Conservation (phyloP, 1,140 invertebrate genomes). For the Nasonia longicornis region DNA sequence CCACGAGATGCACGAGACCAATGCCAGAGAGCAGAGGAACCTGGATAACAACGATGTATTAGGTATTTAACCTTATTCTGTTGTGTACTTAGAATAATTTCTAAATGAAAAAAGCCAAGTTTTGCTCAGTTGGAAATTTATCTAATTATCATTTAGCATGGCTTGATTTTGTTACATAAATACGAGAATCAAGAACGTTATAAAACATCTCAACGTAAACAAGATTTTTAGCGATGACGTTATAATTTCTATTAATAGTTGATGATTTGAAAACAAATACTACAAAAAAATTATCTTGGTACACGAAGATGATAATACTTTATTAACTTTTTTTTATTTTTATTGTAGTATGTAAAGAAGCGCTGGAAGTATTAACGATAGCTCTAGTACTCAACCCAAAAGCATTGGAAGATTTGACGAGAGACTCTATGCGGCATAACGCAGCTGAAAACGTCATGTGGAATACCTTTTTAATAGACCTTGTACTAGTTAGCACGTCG, state of each 20-base stretch:
- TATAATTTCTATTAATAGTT: not conserved
- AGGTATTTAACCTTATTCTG: conserved; percentile 46
- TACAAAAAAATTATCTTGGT: not conserved
- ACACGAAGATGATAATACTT: not conserved
- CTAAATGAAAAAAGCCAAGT: not conserved
- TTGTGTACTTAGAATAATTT: not conserved
- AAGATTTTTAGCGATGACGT: not conserved
- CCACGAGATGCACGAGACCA: conserved; percentile 71
- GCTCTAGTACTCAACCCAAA: conserved; percentile 87
- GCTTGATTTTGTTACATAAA: not conserved
- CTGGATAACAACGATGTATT: conserved; percentile 71
- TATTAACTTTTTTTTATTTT: conserved; percentile 39
- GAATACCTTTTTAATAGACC: conserved; percentile 89
- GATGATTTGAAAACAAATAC: not conserved
- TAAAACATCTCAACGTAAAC: not conserved
- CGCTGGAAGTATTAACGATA: conserved; percentile 88
- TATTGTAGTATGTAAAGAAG: conserved; percentile 85
- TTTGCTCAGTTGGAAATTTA: not conserved
- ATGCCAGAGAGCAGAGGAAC: conserved; percentile 67
- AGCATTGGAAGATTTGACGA: conserved; percentile 83
- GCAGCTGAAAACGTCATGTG: conserved; percentile 80
- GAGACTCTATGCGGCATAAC: conserved; percentile 53
- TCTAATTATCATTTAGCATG: not conserved
- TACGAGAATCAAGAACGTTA: not conserved
- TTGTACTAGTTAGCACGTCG: conserved; percentile 84